A percentile compares a stretch with the other conserved stretches of the same genome.
phyloP scores from a whole-genome alignment of 1,140 invertebrate species.

The Halesus radiatus region DNA sequence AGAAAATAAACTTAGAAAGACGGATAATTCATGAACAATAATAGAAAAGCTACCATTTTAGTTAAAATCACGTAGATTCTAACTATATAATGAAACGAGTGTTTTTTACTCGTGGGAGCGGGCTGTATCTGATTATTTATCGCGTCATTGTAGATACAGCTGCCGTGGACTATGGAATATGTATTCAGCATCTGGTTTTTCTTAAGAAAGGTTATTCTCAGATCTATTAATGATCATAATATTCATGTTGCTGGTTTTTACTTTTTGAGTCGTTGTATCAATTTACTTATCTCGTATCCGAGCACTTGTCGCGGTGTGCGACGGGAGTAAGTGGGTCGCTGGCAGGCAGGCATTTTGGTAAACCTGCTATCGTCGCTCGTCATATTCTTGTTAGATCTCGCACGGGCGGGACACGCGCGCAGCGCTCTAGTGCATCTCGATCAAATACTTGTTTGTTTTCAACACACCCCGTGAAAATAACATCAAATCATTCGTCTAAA shows the following conservation, averaged over 20 bases:
- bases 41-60: no score
- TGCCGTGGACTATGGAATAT: not conserved
- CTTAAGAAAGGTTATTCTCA: not conserved
- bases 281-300: slow-evolving; percentile 6
- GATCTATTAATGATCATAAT: not conserved
- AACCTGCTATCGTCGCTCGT: slow-evolving; percentile 37
- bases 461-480: slow-evolving; percentile 12
- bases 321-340: slow-evolving; percentile 39
- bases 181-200: not conserved
- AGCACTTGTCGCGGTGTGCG: not conserved
- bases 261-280: not conserved
- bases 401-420: slow-evolving; percentile 5
- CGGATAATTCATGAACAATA: no score
- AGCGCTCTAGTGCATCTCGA: slow-evolving; percentile 1
- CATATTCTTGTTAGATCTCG: slow-evolving; percentile 32
- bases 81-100: no score
- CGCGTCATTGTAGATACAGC: not conserved
- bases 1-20: no score
- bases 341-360: slow-evolving; percentile 37
- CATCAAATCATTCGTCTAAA: not conserved
- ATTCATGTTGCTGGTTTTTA: not conserved
- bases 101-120: no score
- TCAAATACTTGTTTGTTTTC: slow-evolving; percentile 26
- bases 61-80: no score
- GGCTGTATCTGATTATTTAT: not conserved